Base-by-base conservation (phyloP, 1,140 invertebrate genomes). In the Doryteuthis pealeii region DNA sequence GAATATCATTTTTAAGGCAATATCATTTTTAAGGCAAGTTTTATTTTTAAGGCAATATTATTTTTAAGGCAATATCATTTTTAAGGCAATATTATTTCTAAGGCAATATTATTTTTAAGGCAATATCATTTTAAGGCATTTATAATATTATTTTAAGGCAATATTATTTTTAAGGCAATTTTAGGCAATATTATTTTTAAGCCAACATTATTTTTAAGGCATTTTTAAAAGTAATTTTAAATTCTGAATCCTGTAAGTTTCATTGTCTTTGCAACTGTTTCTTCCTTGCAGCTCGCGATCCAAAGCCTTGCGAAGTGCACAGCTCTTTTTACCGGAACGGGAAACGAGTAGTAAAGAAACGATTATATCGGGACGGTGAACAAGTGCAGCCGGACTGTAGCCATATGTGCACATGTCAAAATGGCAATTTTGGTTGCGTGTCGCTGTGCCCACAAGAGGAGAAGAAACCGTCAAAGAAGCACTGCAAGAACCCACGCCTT, bases 381-480 rank as follows among this genome's bases (percentile, higher is more conserved):
- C 90, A 90, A 75, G 93, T 93, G 83, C 89, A 90, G 76, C 89
- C 91, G 75, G 91, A 92, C 85, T 93, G 92, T 84, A 88, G 91
- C 68, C 91, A 91, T 54, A 90, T 91, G 83, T 93, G 92, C 85
- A 90, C 91, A 58, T 93, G 92, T 84, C 91, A 92, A 89, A 87
- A 88, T 71, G 87, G 93, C 2, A 92, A 91, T 28, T 92, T 93
- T 85, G 92, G 92, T 30, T 94, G 93, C 85, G 91, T 92, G 8
- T 91, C 91, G 4, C 83, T 92, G 40, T 94, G 93, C 81, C 92
- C 92, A 2, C 91, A 92, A 77, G 93, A 94, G 81, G 89, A 90
- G 80, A 90, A 92, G 65, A 90, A 90, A 26, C 93, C 92, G 8
- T 88, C 88, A 10, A 74, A 45, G 31, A 89, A 89, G 54, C 87